phyloP scores from a whole-genome alignment of 2,888 invertebrate species.

The Pristionchus maxplancki region DNA sequence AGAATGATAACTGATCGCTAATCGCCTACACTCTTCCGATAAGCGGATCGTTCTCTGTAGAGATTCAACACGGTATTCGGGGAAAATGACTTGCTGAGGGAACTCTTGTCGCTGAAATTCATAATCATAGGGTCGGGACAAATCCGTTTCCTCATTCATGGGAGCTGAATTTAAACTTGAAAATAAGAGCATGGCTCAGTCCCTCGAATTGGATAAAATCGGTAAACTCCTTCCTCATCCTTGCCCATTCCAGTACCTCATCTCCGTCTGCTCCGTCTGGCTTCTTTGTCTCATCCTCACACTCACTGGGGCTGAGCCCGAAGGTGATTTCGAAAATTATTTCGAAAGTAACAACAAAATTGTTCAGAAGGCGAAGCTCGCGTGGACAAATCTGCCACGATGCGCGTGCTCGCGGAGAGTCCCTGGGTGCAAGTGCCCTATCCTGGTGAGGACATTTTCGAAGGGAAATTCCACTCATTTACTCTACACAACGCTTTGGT shows the following conservation, averaged over 20 bases:
- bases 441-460: conserved; percentile 66
- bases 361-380: conserved; percentile 60
- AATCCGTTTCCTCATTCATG: no score
- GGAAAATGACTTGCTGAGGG: background rate
- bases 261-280: conserved; percentile 68
- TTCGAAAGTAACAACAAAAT: no score
- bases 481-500: background rate
- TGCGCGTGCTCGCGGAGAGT: conserved; percentile 63
- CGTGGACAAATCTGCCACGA: conserved; percentile 67
- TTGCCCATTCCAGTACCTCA: conserved; percentile 63
- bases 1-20: background rate
- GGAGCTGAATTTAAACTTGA: no score
- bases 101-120: background rate
- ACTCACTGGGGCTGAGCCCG: conserved; percentile 64
- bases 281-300: conserved; percentile 68
- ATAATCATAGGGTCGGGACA: no score
- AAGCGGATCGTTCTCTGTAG: background rate
- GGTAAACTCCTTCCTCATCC: no score
- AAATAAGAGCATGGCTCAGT: no score
- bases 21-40: background rate
- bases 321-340: conserved; percentile 1
- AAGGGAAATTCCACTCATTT: no score
- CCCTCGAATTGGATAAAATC: no score
- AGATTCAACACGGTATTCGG: background rate
- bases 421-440: conserved; percentile 72